phyloP scores from a whole-genome alignment of 2,888 invertebrate genomes.

The Cyrtodaria siliqua region DNA sequence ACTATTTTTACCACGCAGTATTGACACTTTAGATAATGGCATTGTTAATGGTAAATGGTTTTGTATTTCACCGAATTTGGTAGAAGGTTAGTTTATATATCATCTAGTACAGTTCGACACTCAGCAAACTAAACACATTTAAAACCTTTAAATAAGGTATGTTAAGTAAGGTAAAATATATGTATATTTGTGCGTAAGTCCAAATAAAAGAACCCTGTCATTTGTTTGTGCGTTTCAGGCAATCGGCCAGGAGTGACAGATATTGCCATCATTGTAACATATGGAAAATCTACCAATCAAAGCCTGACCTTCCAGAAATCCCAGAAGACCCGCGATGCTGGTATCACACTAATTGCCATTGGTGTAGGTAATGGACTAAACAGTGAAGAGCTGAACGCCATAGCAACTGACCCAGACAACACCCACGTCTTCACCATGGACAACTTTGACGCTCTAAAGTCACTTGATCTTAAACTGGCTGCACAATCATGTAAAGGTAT shows the following conservation, averaged over 20 bases:
- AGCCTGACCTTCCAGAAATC: slow-evolving; percentile 66
- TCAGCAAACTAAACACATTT: no score
- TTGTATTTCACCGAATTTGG: no score
- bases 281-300: slow-evolving; percentile 73
- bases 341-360: slow-evolving; percentile 74
- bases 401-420: slow-evolving; percentile 78
- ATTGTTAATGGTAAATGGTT: no score
- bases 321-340: slow-evolving; percentile 64
- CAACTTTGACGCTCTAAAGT: slow-evolving; percentile 75
- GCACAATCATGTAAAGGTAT: slow-evolving; percentile 77
- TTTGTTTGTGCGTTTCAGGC: slow-evolving; percentile 42
- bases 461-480: slow-evolving; percentile 70
- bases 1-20: no score
- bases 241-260: slow-evolving; percentile 74
- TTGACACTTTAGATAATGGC: no score
- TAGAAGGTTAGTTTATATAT: no score
- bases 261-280: slow-evolving; percentile 77
- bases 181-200: no score
- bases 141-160: no score
- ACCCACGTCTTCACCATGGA: slow-evolving; percentile 79
- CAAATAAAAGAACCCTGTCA: no score
- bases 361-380: slow-evolving; percentile 74
- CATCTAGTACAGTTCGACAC: no score
- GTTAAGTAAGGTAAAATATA: no score
- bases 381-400: slow-evolving; percentile 68